A percentile compares a stretch with the other conserved stretches of the same genome.
phyloP scores from a whole-genome alignment of 2,113 vertebrate genomes.

The Tragelaphus buxtoni region DNA sequence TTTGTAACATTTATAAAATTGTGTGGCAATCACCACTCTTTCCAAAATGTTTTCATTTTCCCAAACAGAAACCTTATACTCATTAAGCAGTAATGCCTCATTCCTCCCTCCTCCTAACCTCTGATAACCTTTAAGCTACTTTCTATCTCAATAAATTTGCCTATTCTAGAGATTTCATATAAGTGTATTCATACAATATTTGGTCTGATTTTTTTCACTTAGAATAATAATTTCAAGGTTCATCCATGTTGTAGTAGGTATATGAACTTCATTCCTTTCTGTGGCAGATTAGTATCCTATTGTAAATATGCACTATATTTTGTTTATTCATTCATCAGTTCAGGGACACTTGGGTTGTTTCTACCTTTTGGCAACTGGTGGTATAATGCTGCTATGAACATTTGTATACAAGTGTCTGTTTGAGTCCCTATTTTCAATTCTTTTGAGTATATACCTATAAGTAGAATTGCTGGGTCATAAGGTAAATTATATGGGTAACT shows the following conservation, averaged over 20 bases:
- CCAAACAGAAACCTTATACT: background rate
- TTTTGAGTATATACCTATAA: background rate
- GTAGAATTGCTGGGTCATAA: background rate
- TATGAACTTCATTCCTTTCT: background rate
- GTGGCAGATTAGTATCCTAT: background rate
- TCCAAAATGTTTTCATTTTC: background rate
- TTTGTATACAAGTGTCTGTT: background rate
- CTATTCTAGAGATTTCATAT: background rate
- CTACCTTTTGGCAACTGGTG: background rate
- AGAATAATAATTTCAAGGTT: background rate
- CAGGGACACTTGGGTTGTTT: background rate
- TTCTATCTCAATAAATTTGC: background rate
- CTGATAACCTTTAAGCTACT: background rate
- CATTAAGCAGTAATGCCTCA: background rate
- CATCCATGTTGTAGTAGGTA: background rate
- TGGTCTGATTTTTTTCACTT: conserved; percentile 1
- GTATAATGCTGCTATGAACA: background rate
- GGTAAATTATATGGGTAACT: background rate
- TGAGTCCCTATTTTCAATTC: background rate
- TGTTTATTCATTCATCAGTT: background rate
- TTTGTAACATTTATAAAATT: background rate
- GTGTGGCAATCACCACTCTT: background rate
- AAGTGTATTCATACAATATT: background rate
- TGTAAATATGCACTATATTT: background rate
- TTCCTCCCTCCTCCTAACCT: background rate